A percentile compares a stretch with the other conserved stretches of the same genome.
Evolutionary conservation across 37 sponge, comb jelly and placozoan genomes (phyloP).

Genomic region (Aphrocallistes beatrix): DNA sequence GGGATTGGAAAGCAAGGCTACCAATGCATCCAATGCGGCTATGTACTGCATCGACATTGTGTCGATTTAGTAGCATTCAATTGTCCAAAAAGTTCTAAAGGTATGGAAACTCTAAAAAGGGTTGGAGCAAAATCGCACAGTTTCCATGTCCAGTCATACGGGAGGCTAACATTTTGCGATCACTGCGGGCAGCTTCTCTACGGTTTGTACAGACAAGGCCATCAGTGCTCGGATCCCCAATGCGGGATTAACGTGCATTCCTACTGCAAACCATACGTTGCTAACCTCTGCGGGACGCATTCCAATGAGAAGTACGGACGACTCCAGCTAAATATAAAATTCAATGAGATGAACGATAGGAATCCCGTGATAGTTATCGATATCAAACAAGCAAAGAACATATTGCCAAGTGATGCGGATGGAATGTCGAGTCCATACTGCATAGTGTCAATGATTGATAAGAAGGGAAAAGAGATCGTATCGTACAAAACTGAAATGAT

Average conservation of each 20-base stretch:
- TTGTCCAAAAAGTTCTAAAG: not conserved
- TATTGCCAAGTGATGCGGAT: conserved; percentile 3
- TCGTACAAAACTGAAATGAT: not conserved
- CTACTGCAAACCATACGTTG: conserved; percentile 8
- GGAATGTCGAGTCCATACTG: conserved; percentile 8
- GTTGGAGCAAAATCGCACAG: not conserved
- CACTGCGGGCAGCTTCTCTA: not conserved
- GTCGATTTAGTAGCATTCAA: conserved; percentile 15
- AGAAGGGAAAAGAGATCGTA: not conserved
- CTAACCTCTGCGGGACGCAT: conserved; percentile 13
- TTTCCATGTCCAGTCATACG: not conserved
- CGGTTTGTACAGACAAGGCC: not conserved
- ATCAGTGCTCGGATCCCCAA: not conserved
- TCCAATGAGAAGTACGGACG: not conserved
- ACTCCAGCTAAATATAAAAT: not conserved
- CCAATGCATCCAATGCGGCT: conserved; percentile 6
- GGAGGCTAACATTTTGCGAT: not conserved
- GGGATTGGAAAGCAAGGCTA: not conserved
- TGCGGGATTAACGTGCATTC: conserved; percentile 6
- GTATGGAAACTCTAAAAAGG: not conserved
- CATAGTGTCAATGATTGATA: not conserved
- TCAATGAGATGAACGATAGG: conserved; percentile 16
- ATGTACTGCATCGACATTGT: not conserved
- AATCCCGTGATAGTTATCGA: not conserved
- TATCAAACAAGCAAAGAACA: not conserved